Conservation (phyloP, 92 coral and sea anemone genomes). For the Palythoa grandis region DNA sequence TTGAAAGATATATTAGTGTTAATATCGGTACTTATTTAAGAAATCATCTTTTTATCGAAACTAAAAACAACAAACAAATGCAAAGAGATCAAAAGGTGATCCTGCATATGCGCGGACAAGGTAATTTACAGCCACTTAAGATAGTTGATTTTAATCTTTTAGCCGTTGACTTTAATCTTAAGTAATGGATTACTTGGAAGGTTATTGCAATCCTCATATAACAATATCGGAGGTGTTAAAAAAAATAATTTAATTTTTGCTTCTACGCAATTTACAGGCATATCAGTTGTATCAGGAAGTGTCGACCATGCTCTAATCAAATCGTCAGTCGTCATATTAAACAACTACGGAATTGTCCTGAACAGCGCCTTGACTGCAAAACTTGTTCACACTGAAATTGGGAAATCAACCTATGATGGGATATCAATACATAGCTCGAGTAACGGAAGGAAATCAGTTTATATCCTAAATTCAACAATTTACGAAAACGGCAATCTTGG, state of each 20-base stretch:
- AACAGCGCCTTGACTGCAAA: constrained; percentile 6
- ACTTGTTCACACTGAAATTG: constrained; percentile 39
- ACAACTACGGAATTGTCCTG: constrained; percentile 47
- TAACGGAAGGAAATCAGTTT: constrained; percentile 12
- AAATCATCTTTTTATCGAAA: too few relatives aligned
- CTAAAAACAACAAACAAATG: too few relatives aligned
- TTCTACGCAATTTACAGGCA: not conserved
- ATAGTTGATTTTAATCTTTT: too few relatives aligned
- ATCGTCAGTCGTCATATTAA: constrained; percentile 3
- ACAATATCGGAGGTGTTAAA: too few relatives aligned
- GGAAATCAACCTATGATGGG: constrained; percentile 44
- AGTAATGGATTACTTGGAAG: constrained; percentile 30
- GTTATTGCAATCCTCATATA: not conserved
- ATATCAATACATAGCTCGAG: constrained; percentile 19
- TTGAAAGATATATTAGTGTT: too few relatives aligned
- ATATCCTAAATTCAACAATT: constrained; percentile 53
- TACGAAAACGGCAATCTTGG: constrained; percentile 52
- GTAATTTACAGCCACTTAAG: too few relatives aligned
- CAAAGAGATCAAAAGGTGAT: too few relatives aligned
- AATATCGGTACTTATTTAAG: too few relatives aligned
- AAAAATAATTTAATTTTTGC: not conserved
- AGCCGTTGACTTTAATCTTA: too few relatives aligned
- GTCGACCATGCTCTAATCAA: not conserved
- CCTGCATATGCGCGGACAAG: too few relatives aligned
- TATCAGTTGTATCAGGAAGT: not conserved